Evolutionary conservation across 1,140 invertebrate species (phyloP), one percentile per base, ranked within the genome.

Genomic region (roundworm (Caenorhabditis elegans)): DNA sequence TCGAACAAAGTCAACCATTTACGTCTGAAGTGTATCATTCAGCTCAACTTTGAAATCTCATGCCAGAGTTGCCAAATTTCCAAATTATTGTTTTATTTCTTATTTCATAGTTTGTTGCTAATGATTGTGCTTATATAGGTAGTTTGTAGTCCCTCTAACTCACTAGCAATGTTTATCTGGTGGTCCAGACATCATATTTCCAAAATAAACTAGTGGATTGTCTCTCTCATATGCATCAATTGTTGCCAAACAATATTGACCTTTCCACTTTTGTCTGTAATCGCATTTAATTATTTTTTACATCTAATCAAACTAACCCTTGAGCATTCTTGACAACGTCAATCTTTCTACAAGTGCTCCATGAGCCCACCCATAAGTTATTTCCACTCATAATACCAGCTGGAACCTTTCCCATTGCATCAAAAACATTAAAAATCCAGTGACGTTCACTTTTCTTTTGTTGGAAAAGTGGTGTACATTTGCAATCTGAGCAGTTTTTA

Each of bases 391-490:
- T 76, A 26, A 89, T 78, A 24, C 87, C 88, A 17, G 88, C 81
- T 17, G 88, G 88, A 11, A 89, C 82, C 82, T 89, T 89, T 22
- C 88, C 88, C 75, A 89, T 88, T 24, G 88, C 83, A 83, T 89
- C 88, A 24, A 89, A 80, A 24, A 89, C 88, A 76, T 90, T 82
- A 48, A 89, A 89, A 51, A 89, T 89, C 88, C 88, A 89, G 70
- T 88, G 85, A 51, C 87, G 82, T 53, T 88, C 78, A 48, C 70
- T 77, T 36, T 89, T 87, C 19, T 90, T 80, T 36, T 53, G 77
- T 24, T 84, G 83, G 47, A 79, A 88, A 10, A 79, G 49, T 2
- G 77, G 48, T n/a, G 84, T 90, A 48, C 88, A 89, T 13, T 84
- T 84, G 79, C 88, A 89, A 46, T 87, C 82, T 13, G 78, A 55